Conservation (phyloP, 2,797 vertebrate species). For the Anguilla pacifica region DNA sequence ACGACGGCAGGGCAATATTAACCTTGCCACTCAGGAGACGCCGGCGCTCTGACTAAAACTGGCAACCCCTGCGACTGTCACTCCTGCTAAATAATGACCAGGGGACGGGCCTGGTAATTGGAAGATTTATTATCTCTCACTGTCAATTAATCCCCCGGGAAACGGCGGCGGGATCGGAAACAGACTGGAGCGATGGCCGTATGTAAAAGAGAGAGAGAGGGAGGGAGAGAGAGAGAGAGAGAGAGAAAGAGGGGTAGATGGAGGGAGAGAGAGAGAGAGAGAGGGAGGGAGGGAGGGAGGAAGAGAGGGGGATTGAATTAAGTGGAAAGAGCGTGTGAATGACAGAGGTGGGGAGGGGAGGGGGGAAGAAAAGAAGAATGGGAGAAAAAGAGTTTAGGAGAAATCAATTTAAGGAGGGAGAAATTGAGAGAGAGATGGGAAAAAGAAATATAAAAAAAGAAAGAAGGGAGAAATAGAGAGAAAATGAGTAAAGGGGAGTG, state of each 20-base stretch:
- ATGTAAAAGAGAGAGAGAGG: conserved; percentile 40
- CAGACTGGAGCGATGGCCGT: conserved; percentile 56
- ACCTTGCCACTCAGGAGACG: conserved; percentile 61
- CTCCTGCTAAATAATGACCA: conserved; percentile 68
- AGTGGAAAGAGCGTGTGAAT: conserved; percentile 23
- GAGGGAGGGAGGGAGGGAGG: conserved; percentile 40
- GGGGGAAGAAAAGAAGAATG: conserved; percentile 37
- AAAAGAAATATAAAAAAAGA: background rate
- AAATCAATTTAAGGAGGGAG: conserved; percentile 31
- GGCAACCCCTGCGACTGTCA: conserved; percentile 61
- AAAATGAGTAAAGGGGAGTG: background rate
- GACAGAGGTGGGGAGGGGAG: background rate
- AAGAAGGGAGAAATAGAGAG: background rate
- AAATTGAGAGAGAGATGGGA: conserved; percentile 35
- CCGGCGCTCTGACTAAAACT: conserved; percentile 59
- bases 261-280: conserved; percentile 47
- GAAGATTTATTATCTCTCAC: conserved; percentile 78
- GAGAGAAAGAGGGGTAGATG: conserved; percentile 16
- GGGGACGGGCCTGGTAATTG: conserved; percentile 70
- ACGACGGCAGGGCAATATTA: conserved; percentile 59
- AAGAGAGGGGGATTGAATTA: conserved; percentile 30
- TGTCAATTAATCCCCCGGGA: conserved; percentile 76
- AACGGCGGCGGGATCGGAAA: conserved; percentile 51
- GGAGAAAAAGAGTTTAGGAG: conserved; percentile 36
- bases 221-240: background rate